Evolutionary conservation across 2,797 vertebrate species (phyloP).

Genomic region (Hapalemur alaotrensis): DNA sequence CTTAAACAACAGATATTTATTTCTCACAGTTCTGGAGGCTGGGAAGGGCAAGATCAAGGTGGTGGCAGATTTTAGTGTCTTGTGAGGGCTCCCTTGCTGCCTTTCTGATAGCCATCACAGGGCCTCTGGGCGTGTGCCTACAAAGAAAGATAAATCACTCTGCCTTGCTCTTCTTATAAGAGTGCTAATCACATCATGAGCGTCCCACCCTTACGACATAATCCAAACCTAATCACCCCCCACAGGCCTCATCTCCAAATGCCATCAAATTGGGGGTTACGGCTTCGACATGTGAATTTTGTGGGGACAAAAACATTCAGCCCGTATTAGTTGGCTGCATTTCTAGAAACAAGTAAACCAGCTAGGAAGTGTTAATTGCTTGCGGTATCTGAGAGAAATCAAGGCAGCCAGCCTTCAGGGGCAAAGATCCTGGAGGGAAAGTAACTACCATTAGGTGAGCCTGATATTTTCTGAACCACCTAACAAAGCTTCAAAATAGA

Average conservation of each 20-base stretch:
- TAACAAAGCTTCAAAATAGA: not conserved
- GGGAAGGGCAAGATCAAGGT: not conserved
- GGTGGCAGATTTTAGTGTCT: not conserved
- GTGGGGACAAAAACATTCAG: not conserved
- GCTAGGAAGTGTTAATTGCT: not conserved
- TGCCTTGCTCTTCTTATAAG: not conserved
- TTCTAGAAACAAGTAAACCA: not conserved
- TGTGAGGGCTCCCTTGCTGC: not conserved
- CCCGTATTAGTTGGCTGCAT: not conserved
- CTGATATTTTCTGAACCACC: not conserved
- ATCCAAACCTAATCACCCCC: not conserved
- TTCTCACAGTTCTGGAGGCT: not conserved
- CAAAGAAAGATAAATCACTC: not conserved
- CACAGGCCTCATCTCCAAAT: not conserved
- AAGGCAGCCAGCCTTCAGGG: not conserved
- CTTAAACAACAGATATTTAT: not conserved
- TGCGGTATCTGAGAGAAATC: not conserved
- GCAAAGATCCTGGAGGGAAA: not conserved
- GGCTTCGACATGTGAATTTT: not conserved
- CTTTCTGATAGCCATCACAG: not conserved
- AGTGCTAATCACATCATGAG: not conserved
- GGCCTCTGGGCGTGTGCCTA: not conserved
- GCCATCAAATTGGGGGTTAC: not conserved
- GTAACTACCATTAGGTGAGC: not conserved
- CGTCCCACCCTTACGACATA: not conserved